These are phyloP conservation scores for Pelmatolapia mariae DNA, from an alignment of 2,113 vertebrate genomes.

Conservation along the genomic window DNA sequence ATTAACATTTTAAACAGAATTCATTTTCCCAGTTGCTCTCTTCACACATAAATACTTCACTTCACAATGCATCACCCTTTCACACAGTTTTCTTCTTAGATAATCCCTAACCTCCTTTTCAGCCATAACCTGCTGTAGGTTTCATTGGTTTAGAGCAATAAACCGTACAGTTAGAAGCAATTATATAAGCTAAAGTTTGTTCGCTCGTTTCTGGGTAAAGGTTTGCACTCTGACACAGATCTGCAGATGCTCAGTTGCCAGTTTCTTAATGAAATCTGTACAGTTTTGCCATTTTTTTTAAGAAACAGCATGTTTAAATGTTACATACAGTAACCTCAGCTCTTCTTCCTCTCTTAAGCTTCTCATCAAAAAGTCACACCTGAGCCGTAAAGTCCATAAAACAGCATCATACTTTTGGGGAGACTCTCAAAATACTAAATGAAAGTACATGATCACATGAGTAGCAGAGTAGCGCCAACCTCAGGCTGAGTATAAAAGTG, in stretches of 20 bases:
- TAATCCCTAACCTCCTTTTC: background rate
- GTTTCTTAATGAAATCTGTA: background rate
- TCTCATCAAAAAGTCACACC: background rate
- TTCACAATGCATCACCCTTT: background rate
- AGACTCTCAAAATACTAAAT: background rate
- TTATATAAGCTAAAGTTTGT: background rate
- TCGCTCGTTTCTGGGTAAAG: background rate
- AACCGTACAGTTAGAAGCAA: background rate
- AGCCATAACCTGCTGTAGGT: background rate
- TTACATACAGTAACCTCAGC: background rate
- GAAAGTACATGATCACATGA: background rate
- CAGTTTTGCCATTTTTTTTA: accelerated
- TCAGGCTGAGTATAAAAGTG: background rate
- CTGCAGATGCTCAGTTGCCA: background rate
- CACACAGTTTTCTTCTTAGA: background rate
- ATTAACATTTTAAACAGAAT: background rate
- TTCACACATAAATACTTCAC: conserved; percentile 36
- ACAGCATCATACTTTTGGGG: background rate
- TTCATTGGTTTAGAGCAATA: background rate
- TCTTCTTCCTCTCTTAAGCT: background rate
- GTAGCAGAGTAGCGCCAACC: background rate
- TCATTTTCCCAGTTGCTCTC: background rate
- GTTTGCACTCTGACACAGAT: background rate
- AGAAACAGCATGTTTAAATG: background rate
- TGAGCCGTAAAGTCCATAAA: background rate